Base-by-base conservation (phyloP, 2,797 vertebrate species). In the Molossus alvarezi region DNA sequence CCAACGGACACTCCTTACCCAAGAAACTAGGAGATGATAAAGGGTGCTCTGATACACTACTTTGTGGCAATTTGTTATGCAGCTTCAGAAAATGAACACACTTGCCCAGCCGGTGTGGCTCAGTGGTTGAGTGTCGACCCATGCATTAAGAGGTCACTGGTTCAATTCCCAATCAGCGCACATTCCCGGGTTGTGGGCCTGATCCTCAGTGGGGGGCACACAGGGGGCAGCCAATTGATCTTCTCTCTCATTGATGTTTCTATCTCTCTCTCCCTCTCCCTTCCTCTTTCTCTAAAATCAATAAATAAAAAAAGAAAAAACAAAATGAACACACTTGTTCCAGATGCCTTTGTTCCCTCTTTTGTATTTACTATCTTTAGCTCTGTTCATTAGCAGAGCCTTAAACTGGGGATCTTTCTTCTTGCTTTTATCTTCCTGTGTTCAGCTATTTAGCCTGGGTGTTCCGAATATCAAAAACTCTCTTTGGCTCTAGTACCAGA, bases 391-490 rank as follows among this genome's bases (percentile, higher is more conserved):
- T 33, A 17, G 55, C 23, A 29, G 9, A n/a, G 8, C 25, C 79
- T 85, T 79, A 64, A 55, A 25, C 69, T 2, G 17, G 25, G 29
- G 11, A 29, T 58, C 45, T 69, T 62, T 72, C 29, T 73, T 81
- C 67, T 76, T 67, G 12, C n/a, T 82, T 94, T 73, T 60, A 15
- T 14, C 51, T 57, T 9, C 9, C 21, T 67, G 45, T 91, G 83
- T 91, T 71, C 58, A 86, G 58, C 8, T 6, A 20, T n/a, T 45
- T 69, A 84, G 37, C 4, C 33, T 14, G 0, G 37, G 45, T 45
- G 53, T 84, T 92, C 55, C 53, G 25, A 88, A 75, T 71, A 64
- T 21, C 65, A 79, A 91, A 86, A 76, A 10, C 33, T 87, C 5
- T 51, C 45, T 9, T 69, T 87, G 48, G 29, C 15, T 88, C 45